Evolutionary conservation across 2,797 vertebrate species (phyloP).

Genomic region (Bradypodion pumilum): DNA sequence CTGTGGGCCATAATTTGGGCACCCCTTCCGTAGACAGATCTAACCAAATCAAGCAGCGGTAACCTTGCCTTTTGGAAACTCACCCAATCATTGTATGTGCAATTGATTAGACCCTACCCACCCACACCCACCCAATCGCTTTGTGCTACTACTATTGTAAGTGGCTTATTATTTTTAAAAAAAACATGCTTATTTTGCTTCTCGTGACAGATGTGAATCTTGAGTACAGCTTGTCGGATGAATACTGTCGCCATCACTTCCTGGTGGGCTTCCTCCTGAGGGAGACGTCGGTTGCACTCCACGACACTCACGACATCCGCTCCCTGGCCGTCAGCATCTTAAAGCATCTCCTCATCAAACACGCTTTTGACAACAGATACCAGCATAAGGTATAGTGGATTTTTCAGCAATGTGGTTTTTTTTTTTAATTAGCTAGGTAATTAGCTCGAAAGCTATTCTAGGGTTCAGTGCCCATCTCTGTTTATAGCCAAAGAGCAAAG

Average conservation of each 20-base stretch:
- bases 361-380: conserved; percentile 93
- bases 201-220: conserved; percentile 87
- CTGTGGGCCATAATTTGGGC: too few relatives aligned
- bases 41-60: background rate
- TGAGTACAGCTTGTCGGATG: conserved; percentile 93
- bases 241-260: conserved; percentile 95
- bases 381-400: conserved; percentile 86
- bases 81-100: too few relatives aligned
- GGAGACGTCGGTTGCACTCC: conserved; percentile 88
- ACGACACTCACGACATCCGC: conserved; percentile 87
- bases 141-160: background rate
- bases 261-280: conserved; percentile 92
- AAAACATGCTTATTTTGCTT: conserved; percentile 33
- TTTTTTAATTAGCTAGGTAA: background rate
- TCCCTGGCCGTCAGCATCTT: conserved; percentile 88
- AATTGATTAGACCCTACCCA: too few relatives aligned
- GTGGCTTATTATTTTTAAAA: too few relatives aligned
- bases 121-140: too few relatives aligned
- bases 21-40: background rate
- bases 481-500: too few relatives aligned
- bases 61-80: too few relatives aligned
- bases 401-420: conserved; percentile 6
- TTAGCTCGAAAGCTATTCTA: too few relatives aligned
- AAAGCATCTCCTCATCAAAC: conserved; percentile 96
- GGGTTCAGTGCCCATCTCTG: too few relatives aligned